Percentiles rank a stretch among this genome's conserved stretches.
These are phyloP conservation scores for Epinephelus cyanopodus DNA, from an alignment of 2,113 vertebrate genomes.

Conservation along the genomic window DNA sequence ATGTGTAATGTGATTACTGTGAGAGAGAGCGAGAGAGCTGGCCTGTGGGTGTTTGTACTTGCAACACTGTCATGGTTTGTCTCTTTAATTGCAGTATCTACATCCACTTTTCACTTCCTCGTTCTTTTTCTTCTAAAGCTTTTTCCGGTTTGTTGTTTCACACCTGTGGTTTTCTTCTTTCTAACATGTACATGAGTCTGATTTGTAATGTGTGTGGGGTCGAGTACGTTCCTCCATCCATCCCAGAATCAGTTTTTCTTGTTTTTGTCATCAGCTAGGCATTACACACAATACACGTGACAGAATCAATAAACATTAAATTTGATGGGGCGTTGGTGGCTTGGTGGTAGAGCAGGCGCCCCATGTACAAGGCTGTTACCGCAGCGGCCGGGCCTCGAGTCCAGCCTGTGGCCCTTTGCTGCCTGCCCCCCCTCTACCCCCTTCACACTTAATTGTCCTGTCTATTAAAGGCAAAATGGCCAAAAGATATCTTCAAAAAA, in stretches of 20 bases:
- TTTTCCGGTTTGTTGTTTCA: neutral
- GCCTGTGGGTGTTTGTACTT: conserved; percentile 7
- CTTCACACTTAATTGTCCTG: too few species aligned
- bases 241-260: neutral
- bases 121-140: neutral
- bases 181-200: neutral
- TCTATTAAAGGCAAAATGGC: too few species aligned
- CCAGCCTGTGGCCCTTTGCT: too few species aligned
- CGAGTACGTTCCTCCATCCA: neutral
- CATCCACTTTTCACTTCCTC: neutral
- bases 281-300: neutral
- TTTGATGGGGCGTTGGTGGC: too few species aligned
- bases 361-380: too few species aligned
- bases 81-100: neutral
- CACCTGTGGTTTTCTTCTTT: too few species aligned
- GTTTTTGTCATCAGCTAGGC: neutral
- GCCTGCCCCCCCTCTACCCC: too few species aligned
- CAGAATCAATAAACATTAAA: too few species aligned
- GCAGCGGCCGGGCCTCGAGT: too few species aligned
- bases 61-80: neutral
- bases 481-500: too few species aligned
- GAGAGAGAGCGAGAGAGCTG: neutral
- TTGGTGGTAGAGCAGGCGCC: neutral
- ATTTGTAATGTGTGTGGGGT: neutral
- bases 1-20: conserved; percentile 51